Base-by-base conservation (phyloP, 2,888 invertebrate species). In the Sipha maydis region DNA sequence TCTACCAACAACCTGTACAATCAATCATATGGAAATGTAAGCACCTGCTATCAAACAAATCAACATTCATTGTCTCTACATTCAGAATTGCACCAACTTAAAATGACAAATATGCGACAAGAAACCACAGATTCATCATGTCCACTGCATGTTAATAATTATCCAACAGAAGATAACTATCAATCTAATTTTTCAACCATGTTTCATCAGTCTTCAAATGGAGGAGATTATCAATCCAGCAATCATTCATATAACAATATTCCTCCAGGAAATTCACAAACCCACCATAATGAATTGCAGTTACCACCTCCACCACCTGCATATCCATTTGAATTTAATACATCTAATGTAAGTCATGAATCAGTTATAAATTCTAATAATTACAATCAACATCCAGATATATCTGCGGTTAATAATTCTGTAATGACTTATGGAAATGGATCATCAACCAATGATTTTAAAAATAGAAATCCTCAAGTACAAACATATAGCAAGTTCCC, bases 401-500 rank as follows among this genome's bases (percentile, higher is more conserved):
- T 88, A 41, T 82, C 88, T 75, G 56, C 56, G 3, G 11, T 73
- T 56, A 80, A 82, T 75, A 82, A n/a, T 14, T 82, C 88, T n/a
- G 82, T 88, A 19, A 82, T 88, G 88, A n/a, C 71, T 67, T 88
- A 75, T 75, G 80, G 80, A n/a, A 82, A 88, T 61, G 88, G 80
- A 61, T 75, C 86, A 19, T 67, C 88, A 25, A 80, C 61, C 5
- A 82, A 82, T 34, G 82, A 88, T 67, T 88, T 80, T 31, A 88
- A 88, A 76, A 88, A 88, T 76, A 88, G 88, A 82, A 88, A 61
- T 48, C 21, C 61, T 19, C 88, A 82, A 80, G 25, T 88, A 61
- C 88, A 88, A 88, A 75, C 88, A 31, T 88, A 88, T 88, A 88
- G 34, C 88, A 88, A 88, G 61, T 88, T 88, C 7, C 88, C 82